phyloP scores from a whole-genome alignment of 1,140 invertebrate species.

The Procambarus virginalis region DNA sequence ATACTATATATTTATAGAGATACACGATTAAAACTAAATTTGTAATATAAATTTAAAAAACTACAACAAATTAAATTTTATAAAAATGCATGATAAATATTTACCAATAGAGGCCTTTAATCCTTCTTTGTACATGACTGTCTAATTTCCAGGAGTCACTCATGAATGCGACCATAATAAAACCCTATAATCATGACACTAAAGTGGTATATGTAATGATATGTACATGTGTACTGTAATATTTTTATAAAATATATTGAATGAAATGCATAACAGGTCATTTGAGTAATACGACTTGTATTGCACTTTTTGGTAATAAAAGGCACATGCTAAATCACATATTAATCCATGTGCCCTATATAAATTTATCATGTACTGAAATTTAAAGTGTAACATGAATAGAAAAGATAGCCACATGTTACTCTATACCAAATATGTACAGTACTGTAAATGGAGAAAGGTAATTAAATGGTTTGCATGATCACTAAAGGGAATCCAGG shows the following conservation, averaged over 20 bases:
- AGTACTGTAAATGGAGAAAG: background rate
- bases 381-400: constrained; percentile 6
- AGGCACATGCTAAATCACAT: constrained; percentile 11
- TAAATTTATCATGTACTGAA: background rate
- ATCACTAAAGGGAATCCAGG: constrained; percentile 65
- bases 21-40: background rate
- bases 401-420: background rate
- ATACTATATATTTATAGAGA: background rate
- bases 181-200: constrained; percentile 25
- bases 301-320: constrained; percentile 23
- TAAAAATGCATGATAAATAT: constrained; percentile 22
- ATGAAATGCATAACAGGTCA: constrained; percentile 33
- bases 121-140: constrained; percentile 45
- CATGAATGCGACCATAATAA: constrained; percentile 26
- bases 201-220: background rate
- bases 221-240: constrained; percentile 33
- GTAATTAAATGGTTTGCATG: background rate
- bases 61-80: background rate
- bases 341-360: background rate
- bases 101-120: background rate
- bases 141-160: constrained; percentile 24
- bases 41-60: background rate
- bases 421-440: too few species aligned
- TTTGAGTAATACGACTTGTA: background rate
- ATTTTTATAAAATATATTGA: background rate